Evolutionary conservation across 2,113 vertebrate genomes (phyloP), one percentile per base, ranked within the genome.

Genomic region (Natator depressus): DNA sequence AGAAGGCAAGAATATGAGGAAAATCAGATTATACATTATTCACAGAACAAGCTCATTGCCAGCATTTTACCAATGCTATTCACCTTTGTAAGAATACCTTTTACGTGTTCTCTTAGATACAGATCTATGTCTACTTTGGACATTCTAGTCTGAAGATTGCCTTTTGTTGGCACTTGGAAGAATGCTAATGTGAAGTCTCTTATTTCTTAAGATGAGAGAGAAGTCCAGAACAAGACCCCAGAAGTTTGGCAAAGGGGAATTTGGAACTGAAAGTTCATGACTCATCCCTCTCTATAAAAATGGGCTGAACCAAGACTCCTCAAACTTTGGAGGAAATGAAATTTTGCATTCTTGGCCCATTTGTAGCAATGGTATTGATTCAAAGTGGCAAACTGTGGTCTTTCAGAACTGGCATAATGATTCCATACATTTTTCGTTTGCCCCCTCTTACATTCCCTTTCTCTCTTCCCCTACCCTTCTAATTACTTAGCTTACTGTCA

Each of bases 81-180:
- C 89, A 89, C 93, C 86, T 91, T 94, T 94, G 95, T 97, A 96
- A 97, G 96, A 96, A 97, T 87, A 96, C 97, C 96, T 97, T 95
- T 96, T 93, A 95, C 85, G 81, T 57, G 83, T 92, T 94, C 93
- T 94, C 91, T 50, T 86, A 94, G 91, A 96, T 93, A 90, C 85
- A 94, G 97, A 97, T 91, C 91, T 93, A 57, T 82, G 84, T 72
- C 89, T 84, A 65, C 95, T 92, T 95, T 92, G 79, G 94, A 97
- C 93, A 90, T 84, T 90, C 96, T 89, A 86, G 80, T 91, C 94
- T 93, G 90, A 96, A 93, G 92, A 95, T 88, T 57, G 55, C 27
- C 96, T 96, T 97, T 96, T 96, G 96, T 93, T 96, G 96, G 96
- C 96, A 92, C 90, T 75, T 91, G 97, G 89, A 93, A 3, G 14